These are phyloP conservation scores for Seira sanloemensis DNA, from an alignment of 2,888 invertebrate genomes.

Conservation along the genomic window DNA sequence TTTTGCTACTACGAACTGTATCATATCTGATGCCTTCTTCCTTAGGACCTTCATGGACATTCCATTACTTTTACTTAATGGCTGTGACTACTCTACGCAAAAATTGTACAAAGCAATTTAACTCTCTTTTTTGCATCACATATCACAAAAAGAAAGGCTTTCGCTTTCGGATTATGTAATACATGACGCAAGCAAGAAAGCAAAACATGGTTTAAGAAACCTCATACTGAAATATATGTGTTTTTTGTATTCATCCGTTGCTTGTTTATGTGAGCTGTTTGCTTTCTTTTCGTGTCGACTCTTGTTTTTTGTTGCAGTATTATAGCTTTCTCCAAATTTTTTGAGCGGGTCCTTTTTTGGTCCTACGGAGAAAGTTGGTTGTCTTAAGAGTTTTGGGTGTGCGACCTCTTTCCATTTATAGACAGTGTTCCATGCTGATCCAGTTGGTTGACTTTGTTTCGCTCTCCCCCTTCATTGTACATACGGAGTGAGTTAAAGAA, in stretches of 20 bases:
- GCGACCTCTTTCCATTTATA: not conserved
- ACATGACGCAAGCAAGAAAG: not conserved
- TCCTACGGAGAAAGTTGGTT: not conserved
- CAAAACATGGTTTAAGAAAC: too few relatives aligned
- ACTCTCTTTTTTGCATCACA: conserved; percentile 13
- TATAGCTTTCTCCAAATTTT: conserved; percentile 18
- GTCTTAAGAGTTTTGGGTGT: not conserved
- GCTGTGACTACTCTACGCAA: not conserved
- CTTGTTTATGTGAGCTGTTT: conserved; percentile 33
- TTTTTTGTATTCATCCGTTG: conserved; percentile 24
- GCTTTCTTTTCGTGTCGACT: not conserved
- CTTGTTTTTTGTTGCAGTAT: not conserved
- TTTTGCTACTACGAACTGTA: conserved; percentile 32
- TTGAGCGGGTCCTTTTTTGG: not conserved
- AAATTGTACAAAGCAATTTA: not conserved
- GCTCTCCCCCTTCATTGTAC: too few relatives aligned
- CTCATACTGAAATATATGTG: too few relatives aligned
- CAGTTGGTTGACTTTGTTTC: conserved; percentile 47
- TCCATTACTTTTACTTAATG: conserved; percentile 30
- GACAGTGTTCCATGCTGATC: conserved; percentile 21
- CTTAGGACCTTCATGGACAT: conserved; percentile 38
- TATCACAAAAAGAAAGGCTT: not conserved
- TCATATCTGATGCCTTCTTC: conserved; percentile 34
- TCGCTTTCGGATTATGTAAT: conserved; percentile 2
- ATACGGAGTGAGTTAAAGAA: too few relatives aligned